Conservation (phyloP, 2,797 vertebrate species). For the Enteromius fasciolatus region DNA sequence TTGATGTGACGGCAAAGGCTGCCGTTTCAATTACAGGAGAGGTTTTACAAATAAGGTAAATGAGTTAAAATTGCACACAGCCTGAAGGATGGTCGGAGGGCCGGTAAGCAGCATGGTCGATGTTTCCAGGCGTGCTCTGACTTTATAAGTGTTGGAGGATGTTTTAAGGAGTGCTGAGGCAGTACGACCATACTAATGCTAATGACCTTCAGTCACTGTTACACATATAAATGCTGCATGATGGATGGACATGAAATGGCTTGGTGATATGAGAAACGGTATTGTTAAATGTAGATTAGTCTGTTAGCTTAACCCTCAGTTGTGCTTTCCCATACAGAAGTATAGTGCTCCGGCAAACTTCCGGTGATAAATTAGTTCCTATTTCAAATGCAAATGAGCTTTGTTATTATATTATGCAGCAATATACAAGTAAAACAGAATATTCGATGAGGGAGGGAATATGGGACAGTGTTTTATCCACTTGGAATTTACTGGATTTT, state of each 20-base stretch:
- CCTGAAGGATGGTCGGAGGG: conserved; percentile 23
- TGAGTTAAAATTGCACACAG: conserved; percentile 37
- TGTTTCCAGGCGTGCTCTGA: conserved; percentile 47
- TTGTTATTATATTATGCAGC: conserved; percentile 2
- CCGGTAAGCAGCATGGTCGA: conserved; percentile 20
- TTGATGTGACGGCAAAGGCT: conserved; percentile 34
- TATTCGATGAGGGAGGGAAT: background rate
- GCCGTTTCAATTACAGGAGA: conserved; percentile 46
- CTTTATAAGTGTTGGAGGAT: conserved; percentile 22
- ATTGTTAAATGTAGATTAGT: conserved; percentile 30
- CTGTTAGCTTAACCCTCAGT: conserved; percentile 37
- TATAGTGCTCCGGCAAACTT: conserved; percentile 7
- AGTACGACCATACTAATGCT: conserved; percentile 11
- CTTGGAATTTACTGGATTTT: background rate
- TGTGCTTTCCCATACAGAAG: background rate
- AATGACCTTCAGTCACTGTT: conserved; percentile 39
- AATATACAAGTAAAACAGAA: background rate
- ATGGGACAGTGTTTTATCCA: background rate
- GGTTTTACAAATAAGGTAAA: conserved; percentile 48
- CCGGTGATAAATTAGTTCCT: background rate
- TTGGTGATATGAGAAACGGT: conserved; percentile 18
- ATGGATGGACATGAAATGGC: conserved; percentile 22
- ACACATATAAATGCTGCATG: conserved; percentile 38
- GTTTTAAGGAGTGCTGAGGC: conserved; percentile 5
- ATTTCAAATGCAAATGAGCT: conserved; percentile 14